Base-by-base conservation (phyloP, 2,888 invertebrate species). In the Brachynemurus nebulosus region DNA sequence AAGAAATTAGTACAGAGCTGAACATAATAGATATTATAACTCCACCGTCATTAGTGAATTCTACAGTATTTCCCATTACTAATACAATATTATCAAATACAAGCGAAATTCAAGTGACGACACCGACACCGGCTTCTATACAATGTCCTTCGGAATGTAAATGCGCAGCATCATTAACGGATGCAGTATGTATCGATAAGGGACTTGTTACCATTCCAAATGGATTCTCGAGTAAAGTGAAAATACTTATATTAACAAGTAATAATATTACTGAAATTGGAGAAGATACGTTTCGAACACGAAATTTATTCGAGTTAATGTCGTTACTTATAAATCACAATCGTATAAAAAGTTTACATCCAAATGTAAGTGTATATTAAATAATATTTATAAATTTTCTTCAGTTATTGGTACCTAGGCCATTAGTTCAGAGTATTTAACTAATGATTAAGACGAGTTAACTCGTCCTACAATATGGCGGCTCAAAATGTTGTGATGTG, bases 171-270 rank as follows among this genome's bases (percentile, higher is more conserved):
- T 59, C 52, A 40, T 59, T 37, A 12, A 12, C 57, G 52, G 55
- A 52, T 46, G 53, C 64, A 38, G 66, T 71, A 56, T 76, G 75
- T 56, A 64, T 69, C 8, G 64, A 68, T 51, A 64, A 62, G 45
- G 64, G 60, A 25, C 58, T 75, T 44, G 65, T 65, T 14, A 65
- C 69, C 53, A 61, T 75, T 41, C 75, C 75, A 20, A 52, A 60
- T 11, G 55, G 61, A 14, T 57, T 69, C 39, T 64, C 65, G 49
- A 47, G 59, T 6, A 63, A 57, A 50, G 66, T 66, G 8, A 66
- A 65, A 2, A 58, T 55, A 36, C 54, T 69, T 17, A 64, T 66
- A 50, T 52, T 69, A 48, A 63, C 67, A 51, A 65, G 68, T 37
- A 69, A 69, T 48, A 62, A 66, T 53, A 53, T 69, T 42, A 63